phyloP scores from a whole-genome alignment of 2,113 vertebrate genomes.

The Muntiacus reevesi region DNA sequence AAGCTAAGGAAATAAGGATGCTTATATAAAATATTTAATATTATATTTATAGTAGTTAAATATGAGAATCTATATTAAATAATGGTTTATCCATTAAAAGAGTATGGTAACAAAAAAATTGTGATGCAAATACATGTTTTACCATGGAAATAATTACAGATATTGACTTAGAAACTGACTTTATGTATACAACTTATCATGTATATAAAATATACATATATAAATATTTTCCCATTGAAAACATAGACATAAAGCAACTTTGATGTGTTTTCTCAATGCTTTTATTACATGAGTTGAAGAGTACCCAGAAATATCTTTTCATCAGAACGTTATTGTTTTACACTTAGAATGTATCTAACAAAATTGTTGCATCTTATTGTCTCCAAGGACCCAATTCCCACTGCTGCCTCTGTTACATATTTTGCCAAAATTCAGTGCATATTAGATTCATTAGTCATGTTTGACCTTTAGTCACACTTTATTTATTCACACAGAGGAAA shows the following conservation, averaged over 20 bases:
- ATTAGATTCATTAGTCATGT: neutral
- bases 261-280: neutral
- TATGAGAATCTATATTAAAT: neutral
- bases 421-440: slow-evolving; percentile 19
- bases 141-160: neutral
- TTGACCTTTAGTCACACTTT: neutral
- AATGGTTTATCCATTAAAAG: neutral
- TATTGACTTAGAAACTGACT: neutral
- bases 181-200: neutral
- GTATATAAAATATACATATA: neutral
- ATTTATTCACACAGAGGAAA: neutral
- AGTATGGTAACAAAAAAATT: neutral
- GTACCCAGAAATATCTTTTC: neutral
- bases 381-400: slow-evolving; percentile 8
- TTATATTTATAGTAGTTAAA: neutral
- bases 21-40: neutral
- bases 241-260: neutral
- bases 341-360: neutral
- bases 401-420: neutral
- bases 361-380: neutral
- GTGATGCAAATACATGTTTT: neutral
- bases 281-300: neutral
- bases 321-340: neutral
- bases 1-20: neutral
- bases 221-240: neutral